Evolutionary conservation across 1,140 invertebrate genomes (phyloP).

Genomic region (Drosophila equinoxialis): DNA sequence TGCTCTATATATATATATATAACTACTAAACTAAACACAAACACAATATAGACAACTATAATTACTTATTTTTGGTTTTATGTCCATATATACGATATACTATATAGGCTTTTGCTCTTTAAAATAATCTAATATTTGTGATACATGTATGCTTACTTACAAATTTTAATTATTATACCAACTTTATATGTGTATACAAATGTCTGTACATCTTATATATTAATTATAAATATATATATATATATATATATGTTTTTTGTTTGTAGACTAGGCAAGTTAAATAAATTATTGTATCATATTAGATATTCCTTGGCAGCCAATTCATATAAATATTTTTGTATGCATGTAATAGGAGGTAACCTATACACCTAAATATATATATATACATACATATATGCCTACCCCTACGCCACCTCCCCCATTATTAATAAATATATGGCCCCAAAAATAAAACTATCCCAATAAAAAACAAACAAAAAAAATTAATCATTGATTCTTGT

Average conservation of each 20-base stretch:
- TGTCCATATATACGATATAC: conserved; percentile 41
- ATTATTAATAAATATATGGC: not conserved
- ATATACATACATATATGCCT: not conserved
- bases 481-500: not conserved
- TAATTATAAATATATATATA: no score
- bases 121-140: conserved; percentile 55
- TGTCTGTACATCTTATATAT: conserved; percentile 5
- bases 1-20: not conserved
- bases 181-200: conserved; percentile 10
- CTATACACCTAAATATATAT: not conserved
- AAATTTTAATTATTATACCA: conserved; percentile 16
- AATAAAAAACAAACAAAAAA: conserved; percentile 1
- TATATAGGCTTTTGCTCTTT: conserved; percentile 27
- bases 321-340: conserved; percentile 56
- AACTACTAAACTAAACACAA: not conserved
- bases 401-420: not conserved
- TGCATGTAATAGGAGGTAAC: conserved; percentile 39
- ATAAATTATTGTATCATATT: conserved; percentile 69
- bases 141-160: conserved; percentile 61
- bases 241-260: conserved; percentile 17
- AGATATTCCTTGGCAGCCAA: conserved; percentile 63
- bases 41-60: conserved; percentile 1
- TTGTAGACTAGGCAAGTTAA: conserved; percentile 50
- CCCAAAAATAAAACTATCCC: conserved; percentile 9
- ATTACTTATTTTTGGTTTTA: conserved; percentile 6